phyloP scores from a whole-genome alignment of 1,140 invertebrate species.

The Drosophila kohkoa region DNA sequence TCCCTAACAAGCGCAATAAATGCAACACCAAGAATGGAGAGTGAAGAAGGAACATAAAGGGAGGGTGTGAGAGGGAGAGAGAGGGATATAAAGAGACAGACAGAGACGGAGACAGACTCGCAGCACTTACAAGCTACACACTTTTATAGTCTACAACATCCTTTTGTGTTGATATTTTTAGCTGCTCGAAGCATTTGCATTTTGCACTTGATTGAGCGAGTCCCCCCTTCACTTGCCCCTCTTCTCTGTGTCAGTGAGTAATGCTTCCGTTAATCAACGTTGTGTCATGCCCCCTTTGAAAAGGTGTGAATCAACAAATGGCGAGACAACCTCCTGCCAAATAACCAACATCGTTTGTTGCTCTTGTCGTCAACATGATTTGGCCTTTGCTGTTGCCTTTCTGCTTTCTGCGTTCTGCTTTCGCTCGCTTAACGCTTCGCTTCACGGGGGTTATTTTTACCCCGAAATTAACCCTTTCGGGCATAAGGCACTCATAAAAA shows the following conservation, averaged over 20 bases:
- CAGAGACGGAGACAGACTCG: background rate
- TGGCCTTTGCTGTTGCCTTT: constrained; percentile 50
- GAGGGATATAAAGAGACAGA: background rate
- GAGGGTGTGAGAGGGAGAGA: background rate
- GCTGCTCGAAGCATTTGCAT: constrained; percentile 74
- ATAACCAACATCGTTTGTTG: constrained; percentile 30
- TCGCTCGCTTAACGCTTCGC: constrained; percentile 41
- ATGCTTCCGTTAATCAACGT: constrained; percentile 78
- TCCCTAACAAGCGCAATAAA: constrained; percentile 81
- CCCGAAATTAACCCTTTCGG: constrained; percentile 71
- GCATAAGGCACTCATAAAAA: constrained; percentile 75
- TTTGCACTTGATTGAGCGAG: constrained; percentile 74
- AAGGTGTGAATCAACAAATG: constrained; percentile 80
- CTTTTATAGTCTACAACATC: constrained; percentile 71
- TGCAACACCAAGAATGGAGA: constrained; percentile 60
- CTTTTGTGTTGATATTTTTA: constrained; percentile 77
- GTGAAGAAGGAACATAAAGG: too few species aligned
- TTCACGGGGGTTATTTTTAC: constrained; percentile 47
- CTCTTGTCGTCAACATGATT: constrained; percentile 47
- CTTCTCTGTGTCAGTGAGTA: constrained; percentile 52
- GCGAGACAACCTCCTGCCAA: constrained; percentile 27
- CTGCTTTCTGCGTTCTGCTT: constrained; percentile 7
- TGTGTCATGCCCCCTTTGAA: constrained; percentile 23
- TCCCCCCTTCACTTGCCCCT: background rate
- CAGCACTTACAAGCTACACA: constrained; percentile 52